A percentile compares a stretch with the other conserved stretches of the same genome.
phyloP scores from a whole-genome alignment of 2,797 vertebrate genomes.

The Centroberyx gerrardi region DNA sequence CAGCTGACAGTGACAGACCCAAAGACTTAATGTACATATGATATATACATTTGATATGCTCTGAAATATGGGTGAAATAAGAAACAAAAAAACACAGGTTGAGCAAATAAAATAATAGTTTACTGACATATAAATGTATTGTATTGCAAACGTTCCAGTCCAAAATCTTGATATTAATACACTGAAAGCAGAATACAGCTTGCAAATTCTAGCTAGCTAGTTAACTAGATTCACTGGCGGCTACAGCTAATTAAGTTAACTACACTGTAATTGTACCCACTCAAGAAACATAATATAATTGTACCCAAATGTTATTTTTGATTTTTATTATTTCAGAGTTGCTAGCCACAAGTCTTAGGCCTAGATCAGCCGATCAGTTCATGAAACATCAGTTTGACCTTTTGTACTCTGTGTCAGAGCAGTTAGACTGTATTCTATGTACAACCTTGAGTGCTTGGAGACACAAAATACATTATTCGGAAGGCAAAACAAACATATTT shows the following conservation, averaged over 20 bases:
- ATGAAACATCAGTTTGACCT: slow-evolving; percentile 55
- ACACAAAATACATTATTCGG: slow-evolving; percentile 77
- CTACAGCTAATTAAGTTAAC: slow-evolving; percentile 25
- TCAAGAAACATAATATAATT: slow-evolving; percentile 39
- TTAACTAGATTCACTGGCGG: slow-evolving; percentile 7
- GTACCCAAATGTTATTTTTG: slow-evolving; percentile 55
- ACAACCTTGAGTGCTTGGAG: slow-evolving; percentile 73
- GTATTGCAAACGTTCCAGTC: too few species aligned
- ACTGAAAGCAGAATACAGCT: slow-evolving; percentile 1
- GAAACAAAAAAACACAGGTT: too few species aligned
- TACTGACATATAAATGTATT: too few species aligned
- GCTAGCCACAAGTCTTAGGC: slow-evolving; percentile 47
- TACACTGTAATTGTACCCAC: slow-evolving; percentile 30
- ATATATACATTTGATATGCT: too few species aligned
- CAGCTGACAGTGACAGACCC: too few species aligned
- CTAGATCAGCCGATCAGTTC: slow-evolving; percentile 52
- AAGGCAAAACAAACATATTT: slow-evolving; percentile 74
- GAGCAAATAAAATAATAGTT: too few species aligned
- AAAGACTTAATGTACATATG: too few species aligned
- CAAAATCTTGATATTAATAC: too few species aligned
- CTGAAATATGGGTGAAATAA: too few species aligned
- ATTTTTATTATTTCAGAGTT: slow-evolving; percentile 26
- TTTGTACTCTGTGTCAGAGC: slow-evolving; percentile 57
- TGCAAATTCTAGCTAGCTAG: neutral
- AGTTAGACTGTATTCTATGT: slow-evolving; percentile 68